Conservation (phyloP, 2,888 invertebrate species). For the Erpobdella octoculata region DNA sequence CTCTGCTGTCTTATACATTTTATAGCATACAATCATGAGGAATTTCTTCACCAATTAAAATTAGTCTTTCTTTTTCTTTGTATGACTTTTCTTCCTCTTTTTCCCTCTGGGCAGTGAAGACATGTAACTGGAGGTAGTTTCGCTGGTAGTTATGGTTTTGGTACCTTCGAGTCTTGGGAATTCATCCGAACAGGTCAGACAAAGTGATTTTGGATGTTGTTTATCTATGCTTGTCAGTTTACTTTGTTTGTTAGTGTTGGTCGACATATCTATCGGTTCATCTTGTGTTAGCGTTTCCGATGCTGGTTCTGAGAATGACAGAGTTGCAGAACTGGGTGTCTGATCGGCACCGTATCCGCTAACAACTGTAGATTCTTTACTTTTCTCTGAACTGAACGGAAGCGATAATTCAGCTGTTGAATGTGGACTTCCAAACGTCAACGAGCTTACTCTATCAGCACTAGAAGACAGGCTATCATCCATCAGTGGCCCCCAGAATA, state of each 20-base stretch:
- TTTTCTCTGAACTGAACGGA: neutral
- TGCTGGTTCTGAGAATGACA: neutral
- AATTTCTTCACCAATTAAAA: no score
- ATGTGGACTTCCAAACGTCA: no score
- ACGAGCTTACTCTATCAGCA: no score
- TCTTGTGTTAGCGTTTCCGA: neutral
- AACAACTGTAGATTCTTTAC: neutral
- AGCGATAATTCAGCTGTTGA: neutral
- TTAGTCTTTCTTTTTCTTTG: conserved; percentile 2
- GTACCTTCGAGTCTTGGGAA: conserved; percentile 9
- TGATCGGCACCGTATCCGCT: neutral
- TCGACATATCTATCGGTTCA: neutral
- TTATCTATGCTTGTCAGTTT: neutral
- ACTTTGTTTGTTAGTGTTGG: neutral
- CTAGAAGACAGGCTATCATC: no score
- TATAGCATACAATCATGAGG: no score
- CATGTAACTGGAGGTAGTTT: neutral
- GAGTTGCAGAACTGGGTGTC: neutral
- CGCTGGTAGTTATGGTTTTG: neutral
- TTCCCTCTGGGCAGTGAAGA: neutral
- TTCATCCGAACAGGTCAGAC: conserved; percentile 26
- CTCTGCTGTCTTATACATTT: no score
- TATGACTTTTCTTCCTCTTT: neutral
- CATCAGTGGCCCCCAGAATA: no score
- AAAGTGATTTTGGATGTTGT: neutral